Conservation (phyloP, 2,113 vertebrate genomes). For the Ptilonorhynchus violaceus region DNA sequence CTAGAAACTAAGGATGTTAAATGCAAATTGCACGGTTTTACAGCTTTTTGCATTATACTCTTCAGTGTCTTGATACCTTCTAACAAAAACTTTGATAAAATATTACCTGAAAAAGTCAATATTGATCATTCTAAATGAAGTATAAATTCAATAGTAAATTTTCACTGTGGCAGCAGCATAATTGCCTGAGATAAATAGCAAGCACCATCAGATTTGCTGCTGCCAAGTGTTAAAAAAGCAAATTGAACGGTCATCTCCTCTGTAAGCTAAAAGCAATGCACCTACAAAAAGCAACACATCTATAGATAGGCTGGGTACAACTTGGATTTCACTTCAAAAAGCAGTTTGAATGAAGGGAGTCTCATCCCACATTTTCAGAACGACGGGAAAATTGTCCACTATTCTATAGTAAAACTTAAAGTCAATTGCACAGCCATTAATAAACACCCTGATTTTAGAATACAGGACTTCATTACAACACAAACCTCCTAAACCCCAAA, state of each 20-base stretch:
- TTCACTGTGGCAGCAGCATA: neutral
- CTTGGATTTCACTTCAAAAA: neutral
- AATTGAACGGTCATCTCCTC: neutral
- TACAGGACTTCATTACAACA: neutral
- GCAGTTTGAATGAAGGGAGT: neutral
- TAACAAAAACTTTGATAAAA: neutral
- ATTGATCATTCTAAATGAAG: neutral
- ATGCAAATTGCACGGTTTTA: neutral
- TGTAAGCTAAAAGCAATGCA: neutral
- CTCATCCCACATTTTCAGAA: neutral
- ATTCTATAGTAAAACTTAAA: neutral
- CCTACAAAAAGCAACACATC: neutral
- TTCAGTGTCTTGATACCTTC: neutral
- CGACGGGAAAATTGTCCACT: neutral
- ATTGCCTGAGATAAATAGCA: neutral
- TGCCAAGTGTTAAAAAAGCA: neutral
- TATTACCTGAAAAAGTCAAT: neutral
- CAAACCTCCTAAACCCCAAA: neutral
- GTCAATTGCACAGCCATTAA: neutral
- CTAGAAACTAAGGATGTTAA: neutral
- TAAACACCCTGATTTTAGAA: neutral
- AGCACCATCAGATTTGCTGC: neutral
- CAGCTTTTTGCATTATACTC: neutral
- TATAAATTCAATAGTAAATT: neutral
- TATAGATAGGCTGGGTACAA: neutral